Evolutionary conservation across 2,797 vertebrate genomes (phyloP).

Genomic region (Poecilia wingei): DNA sequence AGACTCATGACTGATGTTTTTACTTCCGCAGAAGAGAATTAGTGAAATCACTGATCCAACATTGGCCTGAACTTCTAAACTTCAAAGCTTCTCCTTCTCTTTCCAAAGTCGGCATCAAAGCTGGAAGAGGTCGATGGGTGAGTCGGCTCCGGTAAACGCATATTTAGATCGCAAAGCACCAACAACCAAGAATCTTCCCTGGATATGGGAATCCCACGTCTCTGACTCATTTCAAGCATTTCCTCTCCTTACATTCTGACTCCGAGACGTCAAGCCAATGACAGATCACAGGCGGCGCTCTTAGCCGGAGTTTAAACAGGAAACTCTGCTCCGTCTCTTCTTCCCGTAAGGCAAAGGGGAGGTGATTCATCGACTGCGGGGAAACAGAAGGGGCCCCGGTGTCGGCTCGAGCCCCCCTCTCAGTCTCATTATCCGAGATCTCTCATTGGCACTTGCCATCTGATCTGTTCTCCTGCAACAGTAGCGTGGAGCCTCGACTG

Average conservation of each 20-base stretch:
- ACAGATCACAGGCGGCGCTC: not conserved
- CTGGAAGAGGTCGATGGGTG: not conserved
- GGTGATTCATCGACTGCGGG: slow-evolving; percentile 49
- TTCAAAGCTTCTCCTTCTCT: slow-evolving; percentile 9
- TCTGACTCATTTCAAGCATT: slow-evolving; percentile 8
- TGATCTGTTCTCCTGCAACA: slow-evolving; percentile 18
- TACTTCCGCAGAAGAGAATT: not conserved
- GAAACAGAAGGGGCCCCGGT: slow-evolving; percentile 29
- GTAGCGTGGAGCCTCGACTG: slow-evolving; percentile 14
- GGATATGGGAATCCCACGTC: slow-evolving; percentile 13
- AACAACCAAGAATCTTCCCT: slow-evolving; percentile 13
- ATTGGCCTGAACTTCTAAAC: slow-evolving; percentile 10
- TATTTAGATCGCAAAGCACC: not conserved
- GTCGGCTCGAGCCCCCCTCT: slow-evolving; percentile 54
- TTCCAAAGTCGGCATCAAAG: slow-evolving; percentile 4
- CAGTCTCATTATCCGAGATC: slow-evolving; percentile 58
- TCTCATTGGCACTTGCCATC: slow-evolving; percentile 35
- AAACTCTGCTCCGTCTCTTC: slow-evolving; percentile 20
- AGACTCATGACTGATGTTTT: not conserved
- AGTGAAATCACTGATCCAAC: slow-evolving; percentile 16
- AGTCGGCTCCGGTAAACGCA: not conserved
- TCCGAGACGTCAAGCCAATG: slow-evolving; percentile 22
- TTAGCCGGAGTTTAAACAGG: slow-evolving; percentile 15
- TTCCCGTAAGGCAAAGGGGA: slow-evolving; percentile 23
- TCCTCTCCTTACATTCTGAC: slow-evolving; percentile 21